These are phyloP conservation scores for Nibea coibor DNA, from an alignment of 2,113 vertebrate species.

Conservation along the genomic window DNA sequence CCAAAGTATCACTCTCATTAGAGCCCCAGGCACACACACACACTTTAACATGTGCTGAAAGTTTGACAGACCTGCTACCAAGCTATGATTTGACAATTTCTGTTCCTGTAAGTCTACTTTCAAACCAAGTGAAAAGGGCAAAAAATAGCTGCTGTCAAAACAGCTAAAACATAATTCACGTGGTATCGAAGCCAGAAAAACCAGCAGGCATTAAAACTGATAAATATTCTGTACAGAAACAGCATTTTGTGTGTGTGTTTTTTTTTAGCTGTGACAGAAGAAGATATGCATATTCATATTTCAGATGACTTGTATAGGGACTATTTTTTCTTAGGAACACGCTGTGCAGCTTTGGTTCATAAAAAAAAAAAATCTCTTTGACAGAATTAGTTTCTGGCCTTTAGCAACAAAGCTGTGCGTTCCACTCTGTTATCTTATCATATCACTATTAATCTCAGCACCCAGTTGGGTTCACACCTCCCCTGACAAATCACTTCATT, in stretches of 20 bases:
- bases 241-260: no score
- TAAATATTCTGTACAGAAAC: no score
- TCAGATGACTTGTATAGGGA: no score
- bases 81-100: no score
- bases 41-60: not conserved
- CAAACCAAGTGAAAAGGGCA: not conserved
- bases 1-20: not conserved
- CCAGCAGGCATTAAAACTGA: not conserved
- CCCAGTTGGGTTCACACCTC: slow-evolving; percentile 38
- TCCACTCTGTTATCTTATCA: slow-evolving; percentile 30
- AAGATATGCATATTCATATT: no score
- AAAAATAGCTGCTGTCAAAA: not conserved
- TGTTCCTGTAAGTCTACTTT: not conserved
- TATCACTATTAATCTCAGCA: slow-evolving; percentile 43
- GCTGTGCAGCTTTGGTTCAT: slow-evolving; percentile 13
- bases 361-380: slow-evolving; percentile 1
- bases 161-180: not conserved
- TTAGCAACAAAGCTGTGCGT: slow-evolving; percentile 32
- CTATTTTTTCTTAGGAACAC: no score
- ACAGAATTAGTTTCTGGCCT: slow-evolving; percentile 39
- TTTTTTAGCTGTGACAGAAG: no score
- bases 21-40: not conserved
- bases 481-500: slow-evolving; percentile 56
- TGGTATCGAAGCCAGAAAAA: not conserved
- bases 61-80: no score